phyloP scores from a whole-genome alignment of 2,113 vertebrate species.

The Isurus oxyrinchus region DNA sequence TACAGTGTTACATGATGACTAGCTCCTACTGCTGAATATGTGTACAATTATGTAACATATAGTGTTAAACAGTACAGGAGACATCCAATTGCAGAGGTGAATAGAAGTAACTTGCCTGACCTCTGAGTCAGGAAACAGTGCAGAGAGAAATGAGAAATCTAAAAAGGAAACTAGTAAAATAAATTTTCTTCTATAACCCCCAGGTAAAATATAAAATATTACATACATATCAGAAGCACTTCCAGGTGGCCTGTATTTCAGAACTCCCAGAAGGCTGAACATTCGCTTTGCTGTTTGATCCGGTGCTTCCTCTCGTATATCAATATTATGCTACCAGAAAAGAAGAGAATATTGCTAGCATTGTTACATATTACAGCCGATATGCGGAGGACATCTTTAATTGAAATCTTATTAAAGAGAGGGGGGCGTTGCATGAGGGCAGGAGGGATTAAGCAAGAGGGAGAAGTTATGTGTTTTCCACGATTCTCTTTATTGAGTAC shows the following conservation, averaged over 20 bases:
- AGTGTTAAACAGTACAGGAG: background rate
- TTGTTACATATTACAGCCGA: background rate
- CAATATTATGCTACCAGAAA: conserved; percentile 73
- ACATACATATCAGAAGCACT: conserved; percentile 69
- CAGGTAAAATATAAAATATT: background rate
- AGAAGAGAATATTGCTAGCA: conserved; percentile 33
- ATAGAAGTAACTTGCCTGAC: background rate
- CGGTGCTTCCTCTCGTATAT: conserved; percentile 89
- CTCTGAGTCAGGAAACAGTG: background rate
- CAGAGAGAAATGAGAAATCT: background rate
- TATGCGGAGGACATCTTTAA: background rate
- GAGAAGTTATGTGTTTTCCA: background rate
- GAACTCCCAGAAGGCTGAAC: conserved; percentile 75
- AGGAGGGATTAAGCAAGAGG: background rate
- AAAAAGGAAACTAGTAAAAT: background rate
- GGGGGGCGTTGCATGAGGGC: background rate
- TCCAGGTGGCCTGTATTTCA: conserved; percentile 88
- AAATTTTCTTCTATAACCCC: background rate
- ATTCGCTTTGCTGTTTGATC: conserved; percentile 91
- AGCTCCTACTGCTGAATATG: background rate
- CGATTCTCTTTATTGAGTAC: background rate
- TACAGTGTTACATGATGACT: background rate
- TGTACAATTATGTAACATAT: background rate
- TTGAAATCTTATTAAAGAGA: background rate
- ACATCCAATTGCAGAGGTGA: background rate